Evolutionary conservation across 2,797 vertebrate genomes (phyloP).

Genomic region (Crenichthys baileyi): DNA sequence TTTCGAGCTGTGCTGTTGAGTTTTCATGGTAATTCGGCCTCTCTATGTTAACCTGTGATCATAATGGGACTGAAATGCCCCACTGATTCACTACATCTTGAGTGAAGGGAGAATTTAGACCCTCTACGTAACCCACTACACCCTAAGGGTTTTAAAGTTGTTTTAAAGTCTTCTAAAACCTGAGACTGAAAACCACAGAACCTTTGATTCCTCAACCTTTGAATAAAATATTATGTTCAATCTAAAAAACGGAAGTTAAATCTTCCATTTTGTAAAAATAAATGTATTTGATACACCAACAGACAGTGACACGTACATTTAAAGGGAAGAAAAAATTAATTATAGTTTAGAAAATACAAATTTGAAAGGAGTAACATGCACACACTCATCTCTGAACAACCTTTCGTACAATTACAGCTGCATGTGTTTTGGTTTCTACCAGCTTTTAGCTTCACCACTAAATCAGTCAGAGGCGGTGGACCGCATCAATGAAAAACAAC

Average conservation of each 20-base stretch:
- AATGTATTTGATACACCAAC: not conserved
- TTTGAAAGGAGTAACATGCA: not conserved
- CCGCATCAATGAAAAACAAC: too few relatives aligned
- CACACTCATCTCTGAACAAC: not conserved
- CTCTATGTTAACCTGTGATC: not conserved
- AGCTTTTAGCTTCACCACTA: too few relatives aligned
- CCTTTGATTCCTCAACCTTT: not conserved
- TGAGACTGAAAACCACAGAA: too few relatives aligned
- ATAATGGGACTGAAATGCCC: not conserved
- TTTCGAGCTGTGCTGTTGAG: conserved; percentile 7
- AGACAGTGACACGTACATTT: not conserved
- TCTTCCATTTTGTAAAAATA: not conserved
- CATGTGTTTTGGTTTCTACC: not conserved
- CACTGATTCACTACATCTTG: not conserved
- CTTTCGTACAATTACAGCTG: not conserved
- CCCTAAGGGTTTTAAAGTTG: too few relatives aligned
- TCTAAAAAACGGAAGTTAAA: not conserved
- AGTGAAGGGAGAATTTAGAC: not conserved
- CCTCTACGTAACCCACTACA: not conserved
- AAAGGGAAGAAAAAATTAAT: not conserved
- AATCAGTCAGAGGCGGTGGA: too few relatives aligned
- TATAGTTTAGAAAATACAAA: not conserved
- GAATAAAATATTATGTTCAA: not conserved
- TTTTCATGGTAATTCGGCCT: not conserved
- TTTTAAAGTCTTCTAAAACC: too few relatives aligned